These are phyloP conservation scores for Ctenopoma kingsleyae DNA, from an alignment of 2,797 vertebrate genomes.

Conservation along the genomic window DNA sequence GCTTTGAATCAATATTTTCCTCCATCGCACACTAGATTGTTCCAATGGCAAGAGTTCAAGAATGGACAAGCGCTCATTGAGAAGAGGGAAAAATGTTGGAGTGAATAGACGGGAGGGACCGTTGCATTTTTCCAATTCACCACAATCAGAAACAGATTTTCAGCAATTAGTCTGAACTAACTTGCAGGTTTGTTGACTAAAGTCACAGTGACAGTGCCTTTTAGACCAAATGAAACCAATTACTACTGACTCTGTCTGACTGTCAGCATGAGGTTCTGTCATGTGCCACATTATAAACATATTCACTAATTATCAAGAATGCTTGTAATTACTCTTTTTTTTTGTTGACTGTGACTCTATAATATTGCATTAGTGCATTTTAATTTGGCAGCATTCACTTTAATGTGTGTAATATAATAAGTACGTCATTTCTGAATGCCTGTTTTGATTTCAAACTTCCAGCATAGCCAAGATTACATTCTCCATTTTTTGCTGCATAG, in stretches of 20 bases:
- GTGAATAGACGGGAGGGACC: slow-evolving; percentile 56
- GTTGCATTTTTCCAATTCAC: slow-evolving; percentile 72
- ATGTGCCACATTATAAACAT: neutral
- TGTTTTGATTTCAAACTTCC: neutral
- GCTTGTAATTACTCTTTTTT: slow-evolving; percentile 1
- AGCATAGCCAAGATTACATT: slow-evolving; percentile 3
- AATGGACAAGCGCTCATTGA: slow-evolving; percentile 74
- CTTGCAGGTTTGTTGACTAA: slow-evolving; percentile 55
- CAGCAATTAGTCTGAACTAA: slow-evolving; percentile 66
- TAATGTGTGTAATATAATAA: neutral
- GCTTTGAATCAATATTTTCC: slow-evolving; percentile 82
- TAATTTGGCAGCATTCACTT: neutral
- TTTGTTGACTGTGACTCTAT: neutral
- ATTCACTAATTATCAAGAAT: neutral
- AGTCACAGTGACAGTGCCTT: slow-evolving; percentile 39
- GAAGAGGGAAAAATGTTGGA: slow-evolving; percentile 52
- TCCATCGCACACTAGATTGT: slow-evolving; percentile 73
- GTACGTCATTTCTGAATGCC: neutral
- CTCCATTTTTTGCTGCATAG: neutral
- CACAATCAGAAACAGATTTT: slow-evolving; percentile 79
- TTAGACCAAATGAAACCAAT: slow-evolving; percentile 45
- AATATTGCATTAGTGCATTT: neutral
- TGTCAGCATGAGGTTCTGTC: slow-evolving; percentile 14
- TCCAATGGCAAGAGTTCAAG: slow-evolving; percentile 76
- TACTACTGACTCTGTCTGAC: slow-evolving; percentile 25